Conservation (phyloP, 2,797 vertebrate genomes). For the Gallinago solitaria region DNA sequence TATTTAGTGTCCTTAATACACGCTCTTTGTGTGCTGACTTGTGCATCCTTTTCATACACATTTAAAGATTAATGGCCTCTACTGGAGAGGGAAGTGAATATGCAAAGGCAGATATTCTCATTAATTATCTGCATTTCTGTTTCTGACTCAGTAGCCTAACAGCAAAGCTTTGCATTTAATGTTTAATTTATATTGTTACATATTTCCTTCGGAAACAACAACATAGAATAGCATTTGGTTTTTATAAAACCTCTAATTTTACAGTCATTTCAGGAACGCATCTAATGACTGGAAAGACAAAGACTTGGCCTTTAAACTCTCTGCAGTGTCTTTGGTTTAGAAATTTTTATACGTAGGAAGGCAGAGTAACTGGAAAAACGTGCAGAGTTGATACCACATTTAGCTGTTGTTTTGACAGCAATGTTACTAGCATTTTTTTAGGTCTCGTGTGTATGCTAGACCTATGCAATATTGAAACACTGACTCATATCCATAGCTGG, state of each 20-base stretch:
- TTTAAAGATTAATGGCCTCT: constrained; percentile 16
- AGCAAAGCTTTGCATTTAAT: background rate
- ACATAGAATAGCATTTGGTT: background rate
- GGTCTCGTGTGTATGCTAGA: background rate
- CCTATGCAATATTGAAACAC: background rate
- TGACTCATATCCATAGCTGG: background rate
- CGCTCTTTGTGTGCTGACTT: background rate
- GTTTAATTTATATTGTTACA: background rate
- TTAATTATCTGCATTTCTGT: constrained; percentile 3
- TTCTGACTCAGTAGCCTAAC: background rate
- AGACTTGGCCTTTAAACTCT: background rate
- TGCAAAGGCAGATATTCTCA: background rate
- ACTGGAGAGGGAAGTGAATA: background rate
- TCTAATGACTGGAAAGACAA: background rate
- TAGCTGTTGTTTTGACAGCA: background rate
- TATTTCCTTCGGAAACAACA: background rate
- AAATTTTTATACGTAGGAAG: background rate
- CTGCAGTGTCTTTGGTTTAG: background rate
- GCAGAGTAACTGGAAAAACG: background rate
- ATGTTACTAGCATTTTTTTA: background rate
- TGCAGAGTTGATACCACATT: background rate
- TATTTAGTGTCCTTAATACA: background rate
- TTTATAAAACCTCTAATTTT: background rate
- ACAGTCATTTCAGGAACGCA: background rate
- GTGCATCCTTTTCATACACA: background rate